These are phyloP conservation scores for Diadophis punctatus DNA, from an alignment of 2,113 vertebrate genomes.

Conservation along the genomic window DNA sequence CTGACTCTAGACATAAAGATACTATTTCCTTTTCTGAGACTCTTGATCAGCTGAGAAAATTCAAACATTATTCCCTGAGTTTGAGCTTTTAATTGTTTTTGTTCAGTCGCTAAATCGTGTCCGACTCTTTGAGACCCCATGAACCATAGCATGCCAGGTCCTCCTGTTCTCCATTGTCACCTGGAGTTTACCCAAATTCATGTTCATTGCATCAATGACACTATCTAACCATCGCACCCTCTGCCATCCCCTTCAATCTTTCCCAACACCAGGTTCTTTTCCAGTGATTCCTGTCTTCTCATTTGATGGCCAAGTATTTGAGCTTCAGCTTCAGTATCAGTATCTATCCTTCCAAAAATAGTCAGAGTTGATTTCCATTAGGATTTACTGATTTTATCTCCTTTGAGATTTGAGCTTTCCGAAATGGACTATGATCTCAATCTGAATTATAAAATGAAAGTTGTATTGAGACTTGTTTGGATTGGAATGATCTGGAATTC, in stretches of 20 bases:
- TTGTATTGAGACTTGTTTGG: not conserved
- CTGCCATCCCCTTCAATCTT: not conserved
- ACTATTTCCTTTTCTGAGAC: not conserved
- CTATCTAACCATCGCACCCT: not conserved
- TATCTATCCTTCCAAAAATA: not conserved
- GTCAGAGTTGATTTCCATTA: not conserved
- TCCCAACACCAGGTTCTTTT: not conserved
- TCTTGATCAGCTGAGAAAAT: not conserved
- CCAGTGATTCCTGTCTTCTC: not conserved
- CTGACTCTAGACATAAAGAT: not conserved
- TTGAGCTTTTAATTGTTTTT: not conserved
- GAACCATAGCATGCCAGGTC: not conserved
- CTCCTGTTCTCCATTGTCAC: not conserved
- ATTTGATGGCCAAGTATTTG: not conserved
- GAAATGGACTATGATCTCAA: not conserved
- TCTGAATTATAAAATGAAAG: not conserved
- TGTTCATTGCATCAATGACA: not conserved
- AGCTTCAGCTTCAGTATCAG: not conserved
- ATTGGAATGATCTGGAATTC: not conserved
- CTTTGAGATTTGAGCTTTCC: not conserved
- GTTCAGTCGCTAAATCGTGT: not conserved
- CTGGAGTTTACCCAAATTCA: not conserved
- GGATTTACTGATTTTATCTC: not conserved
- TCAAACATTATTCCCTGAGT: not conserved
- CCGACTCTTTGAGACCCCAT: not conserved